phyloP scores from a whole-genome alignment of 2,113 vertebrate genomes.

The Sclerurus mexicanus region DNA sequence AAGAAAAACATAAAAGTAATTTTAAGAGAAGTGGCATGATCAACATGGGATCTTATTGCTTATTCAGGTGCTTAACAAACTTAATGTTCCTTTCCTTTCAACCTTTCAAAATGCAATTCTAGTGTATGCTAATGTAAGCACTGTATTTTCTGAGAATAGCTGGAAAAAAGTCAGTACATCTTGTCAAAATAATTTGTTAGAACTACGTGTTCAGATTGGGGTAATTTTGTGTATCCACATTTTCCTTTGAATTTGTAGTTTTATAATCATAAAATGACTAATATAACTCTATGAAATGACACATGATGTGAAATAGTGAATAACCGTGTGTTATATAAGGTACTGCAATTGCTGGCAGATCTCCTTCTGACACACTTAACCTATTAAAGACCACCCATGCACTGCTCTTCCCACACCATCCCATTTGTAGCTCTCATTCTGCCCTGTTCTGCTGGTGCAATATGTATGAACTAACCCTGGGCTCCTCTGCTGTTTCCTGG shows the following conservation, averaged over 20 bases:
- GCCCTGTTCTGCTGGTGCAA: background rate
- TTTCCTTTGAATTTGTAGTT: conserved; percentile 59
- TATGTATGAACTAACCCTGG: rapidly evolving
- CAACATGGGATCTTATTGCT: background rate
- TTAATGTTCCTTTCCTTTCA: background rate
- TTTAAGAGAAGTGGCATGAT: background rate
- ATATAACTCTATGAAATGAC: conserved; percentile 18
- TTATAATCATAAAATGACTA: conserved; percentile 61
- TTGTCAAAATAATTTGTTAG: conserved; percentile 59
- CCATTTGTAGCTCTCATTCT: background rate
- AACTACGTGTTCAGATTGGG: conserved; percentile 44
- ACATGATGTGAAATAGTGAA: conserved; percentile 43
- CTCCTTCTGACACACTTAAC: conserved; percentile 6
- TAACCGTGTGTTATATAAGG: conserved; percentile 39
- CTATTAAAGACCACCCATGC: conserved; percentile 24
- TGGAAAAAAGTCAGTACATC: background rate
- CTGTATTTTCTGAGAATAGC: conserved; percentile 26
- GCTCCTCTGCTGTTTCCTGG: background rate
- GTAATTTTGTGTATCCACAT: conserved; percentile 53
- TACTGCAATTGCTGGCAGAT: conserved; percentile 11
- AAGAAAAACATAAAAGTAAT: background rate
- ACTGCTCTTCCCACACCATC: background rate
- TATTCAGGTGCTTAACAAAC: conserved; percentile 26
- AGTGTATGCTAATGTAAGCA: conserved; percentile 24
- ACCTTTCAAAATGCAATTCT: background rate